Evolutionary conservation across 2,888 invertebrate species (phyloP), one percentile per base, ranked within the genome.

Genomic region (Trypoxylon attenuatum): DNA sequence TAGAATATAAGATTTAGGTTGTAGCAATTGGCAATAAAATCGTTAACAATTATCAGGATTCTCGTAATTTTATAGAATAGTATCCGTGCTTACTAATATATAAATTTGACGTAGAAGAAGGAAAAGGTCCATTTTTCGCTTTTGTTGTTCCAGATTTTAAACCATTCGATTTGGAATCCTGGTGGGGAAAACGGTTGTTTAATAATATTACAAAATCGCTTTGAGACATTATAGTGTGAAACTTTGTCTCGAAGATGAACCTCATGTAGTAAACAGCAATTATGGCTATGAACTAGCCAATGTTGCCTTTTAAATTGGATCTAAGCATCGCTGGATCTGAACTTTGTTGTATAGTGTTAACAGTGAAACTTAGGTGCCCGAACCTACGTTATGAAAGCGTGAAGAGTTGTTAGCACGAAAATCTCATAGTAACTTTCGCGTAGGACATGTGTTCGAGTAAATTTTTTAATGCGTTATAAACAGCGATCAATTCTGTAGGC

Each of bases 181-280:
- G 95, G 94, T 96, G 96, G 95, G 95, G 95, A 67, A 94, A 94
- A 84, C 90, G 96, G 71, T 89, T 94, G 68, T 94, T 93, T 88
- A 94, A 94, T 81, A 94, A 94, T 86, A 94, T 95, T 86, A 95
- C 95, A 59, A 94, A 93, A 87, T 94, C 94, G 65, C 90, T 92
- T 55, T 87, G 80, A 85, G 73, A n/a, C n/a, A n/a, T n/a, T n/a
- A n/a, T n/a, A 67, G 19, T 55, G 43, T 52, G 10, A 43, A 29
- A 43, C 41, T 47, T 53, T 39, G 38, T 51, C 49, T 25, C 29
- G 43, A 53, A 54, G 25, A 55, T 43, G 45, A 38, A 54, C 33
- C 43, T 21, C 25, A 64, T 29, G 57, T 76, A 76, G 69, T 71
- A 51, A 53, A 60, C 39, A 21, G 38, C 54, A 60, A 29, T 39